Conservation (phyloP, 2,113 vertebrate genomes). For the Ictidomys tridecemlineatus region DNA sequence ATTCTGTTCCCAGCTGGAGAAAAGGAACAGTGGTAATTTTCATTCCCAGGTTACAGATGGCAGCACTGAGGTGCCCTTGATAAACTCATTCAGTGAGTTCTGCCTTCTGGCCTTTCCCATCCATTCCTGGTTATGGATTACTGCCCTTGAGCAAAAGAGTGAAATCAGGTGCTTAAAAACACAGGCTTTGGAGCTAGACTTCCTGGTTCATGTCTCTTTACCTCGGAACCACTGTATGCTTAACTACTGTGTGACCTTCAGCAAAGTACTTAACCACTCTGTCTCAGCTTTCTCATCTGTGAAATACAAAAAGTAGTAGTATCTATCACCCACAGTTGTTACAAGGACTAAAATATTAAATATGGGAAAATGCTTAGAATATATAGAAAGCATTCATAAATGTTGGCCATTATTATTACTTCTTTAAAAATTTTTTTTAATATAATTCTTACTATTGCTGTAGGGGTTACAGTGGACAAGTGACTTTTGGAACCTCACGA, state of each 20-base stretch:
- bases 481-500: neutral
- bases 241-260: neutral
- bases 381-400: neutral
- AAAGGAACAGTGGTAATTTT: neutral
- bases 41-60: too few relatives aligned
- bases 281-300: neutral
- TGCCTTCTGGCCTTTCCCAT: neutral
- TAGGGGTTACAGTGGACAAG: neutral
- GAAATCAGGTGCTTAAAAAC: neutral
- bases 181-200: neutral
- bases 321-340: neutral
- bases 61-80: neutral
- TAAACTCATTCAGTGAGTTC: neutral
- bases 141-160: neutral
- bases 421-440: neutral
- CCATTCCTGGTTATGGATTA: neutral
- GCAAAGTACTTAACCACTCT: neutral
- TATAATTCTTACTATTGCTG: neutral
- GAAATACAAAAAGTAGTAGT: neutral
- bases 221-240: neutral
- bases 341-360: neutral
- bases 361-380: neutral
- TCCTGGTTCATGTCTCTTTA: neutral
- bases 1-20: neutral
- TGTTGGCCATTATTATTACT: too few relatives aligned